Evolutionary conservation across 2,797 vertebrate genomes (phyloP).

Genomic region (Bucorvus abyssinicus): DNA sequence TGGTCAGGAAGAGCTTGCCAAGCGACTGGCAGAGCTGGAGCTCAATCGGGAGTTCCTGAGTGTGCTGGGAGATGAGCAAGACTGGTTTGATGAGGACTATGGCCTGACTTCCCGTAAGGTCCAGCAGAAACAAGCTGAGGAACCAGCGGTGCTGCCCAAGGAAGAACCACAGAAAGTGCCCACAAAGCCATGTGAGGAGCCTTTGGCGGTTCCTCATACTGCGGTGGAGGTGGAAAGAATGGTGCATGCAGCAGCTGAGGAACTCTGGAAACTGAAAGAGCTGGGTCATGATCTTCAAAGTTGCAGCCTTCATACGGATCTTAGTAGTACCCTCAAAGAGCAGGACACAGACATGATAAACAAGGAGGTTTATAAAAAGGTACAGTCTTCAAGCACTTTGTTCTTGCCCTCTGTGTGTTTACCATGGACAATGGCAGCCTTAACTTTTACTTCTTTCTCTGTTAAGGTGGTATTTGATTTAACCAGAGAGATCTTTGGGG

Average conservation of each 20-base stretch:
- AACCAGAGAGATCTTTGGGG: slow-evolving; percentile 92
- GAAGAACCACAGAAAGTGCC: slow-evolving; percentile 76
- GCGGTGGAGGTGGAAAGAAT: slow-evolving; percentile 86
- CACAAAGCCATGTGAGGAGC: slow-evolving; percentile 83
- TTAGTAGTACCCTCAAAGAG: slow-evolving; percentile 67
- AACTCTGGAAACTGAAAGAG: slow-evolving; percentile 89
- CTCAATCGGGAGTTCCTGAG: slow-evolving; percentile 88
- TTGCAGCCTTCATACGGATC: slow-evolving; percentile 74
- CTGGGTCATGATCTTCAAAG: slow-evolving; percentile 76
- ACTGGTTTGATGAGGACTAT: slow-evolving; percentile 99
- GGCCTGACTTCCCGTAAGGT: slow-evolving; percentile 89
- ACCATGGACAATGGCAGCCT: background rate
- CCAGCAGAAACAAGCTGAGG: slow-evolving; percentile 83
- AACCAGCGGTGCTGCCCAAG: slow-evolving; percentile 74
- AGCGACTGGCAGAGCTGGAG: slow-evolving; percentile 91
- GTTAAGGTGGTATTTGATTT: slow-evolving; percentile 91
- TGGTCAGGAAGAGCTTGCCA: slow-evolving; percentile 92
- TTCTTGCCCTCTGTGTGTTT: background rate
- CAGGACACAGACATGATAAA: slow-evolving; percentile 83
- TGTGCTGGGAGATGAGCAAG: slow-evolving; percentile 89
- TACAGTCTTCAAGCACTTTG: slow-evolving; percentile 44
- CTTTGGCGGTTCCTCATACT: slow-evolving; percentile 89
- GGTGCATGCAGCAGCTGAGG: slow-evolving; percentile 83
- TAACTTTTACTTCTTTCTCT: slow-evolving; percentile 25
- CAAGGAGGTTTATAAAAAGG: slow-evolving; percentile 90